Conservation (phyloP, 1,140 invertebrate genomes). For the Drosophila ironensis region DNA sequence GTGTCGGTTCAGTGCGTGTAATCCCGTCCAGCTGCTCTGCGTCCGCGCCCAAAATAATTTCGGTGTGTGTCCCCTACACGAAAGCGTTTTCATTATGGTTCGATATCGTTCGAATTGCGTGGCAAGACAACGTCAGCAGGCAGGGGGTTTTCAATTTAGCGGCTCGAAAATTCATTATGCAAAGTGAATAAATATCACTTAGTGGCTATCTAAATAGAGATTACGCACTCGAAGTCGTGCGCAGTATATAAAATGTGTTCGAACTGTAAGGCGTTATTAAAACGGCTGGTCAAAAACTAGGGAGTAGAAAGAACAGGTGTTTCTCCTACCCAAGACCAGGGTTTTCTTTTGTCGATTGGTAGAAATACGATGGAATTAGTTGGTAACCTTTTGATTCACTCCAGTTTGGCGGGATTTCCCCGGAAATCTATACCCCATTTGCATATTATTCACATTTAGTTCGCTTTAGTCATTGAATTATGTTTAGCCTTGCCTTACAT, state of each 20-base stretch:
- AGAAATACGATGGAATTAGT: too few species aligned
- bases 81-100: slow-evolving; percentile 34
- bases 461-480: slow-evolving; percentile 3
- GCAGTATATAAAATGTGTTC: too few species aligned
- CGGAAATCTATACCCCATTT: slow-evolving; percentile 7
- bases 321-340: too few species aligned
- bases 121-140: slow-evolving; percentile 18
- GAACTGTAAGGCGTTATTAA: too few species aligned
- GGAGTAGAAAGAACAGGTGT: too few species aligned
- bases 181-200: slow-evolving; percentile 49
- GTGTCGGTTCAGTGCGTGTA: slow-evolving; percentile 18
- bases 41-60: slow-evolving; percentile 10
- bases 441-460: slow-evolving; percentile 25
- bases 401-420: neutral
- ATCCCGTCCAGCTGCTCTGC: slow-evolving; percentile 51
- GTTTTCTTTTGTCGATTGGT: too few species aligned
- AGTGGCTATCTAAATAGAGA: slow-evolving; percentile 53
- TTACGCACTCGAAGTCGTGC: slow-evolving; percentile 15
- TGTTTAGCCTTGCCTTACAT: slow-evolving; percentile 22
- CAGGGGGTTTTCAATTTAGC: slow-evolving; percentile 18
- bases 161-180: slow-evolving; percentile 57
- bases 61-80: neutral
- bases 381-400: neutral
- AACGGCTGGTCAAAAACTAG: too few species aligned
- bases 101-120: slow-evolving; percentile 43